Evolutionary conservation across 2,888 invertebrate species (phyloP), one percentile per base, ranked within the genome.

Genomic region (Hedya salicella): DNA sequence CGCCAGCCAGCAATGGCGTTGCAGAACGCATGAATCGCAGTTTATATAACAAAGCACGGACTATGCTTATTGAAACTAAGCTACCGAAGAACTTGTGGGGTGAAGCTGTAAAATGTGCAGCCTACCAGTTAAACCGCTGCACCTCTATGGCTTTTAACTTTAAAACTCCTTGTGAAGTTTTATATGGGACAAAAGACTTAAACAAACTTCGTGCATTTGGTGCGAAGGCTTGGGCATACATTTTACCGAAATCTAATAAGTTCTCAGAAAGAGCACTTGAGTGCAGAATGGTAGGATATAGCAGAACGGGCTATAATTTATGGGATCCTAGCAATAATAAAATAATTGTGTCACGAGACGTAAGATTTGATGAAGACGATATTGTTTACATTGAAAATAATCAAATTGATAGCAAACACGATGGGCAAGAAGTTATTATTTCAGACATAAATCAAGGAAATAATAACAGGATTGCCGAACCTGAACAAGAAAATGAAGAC

Each of bases 11-110:
- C 14, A 57, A 57, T 32, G 46, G 57, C 3, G 32, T 46, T 2
- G 57, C 46, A 57, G 44, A 46, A 57, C n/a, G 57, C 16, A 57
- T 57, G 46, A 57, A 57, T 32, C 25, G 32, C 6, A 57, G 32
- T 44, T 46, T 57, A 46, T 46, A 57, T 1, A 32, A 46, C 17
- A 57, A 57, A 16, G 56, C 56, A 30, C 44, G 56, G n/a, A 14
- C 30, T 32, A 57, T 57, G 30, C 57, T 57, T 13, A 6, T 44
- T n/a, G 57, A 57, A 30, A 46, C 46, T 44, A 3, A 46, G 14
- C 30, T 46, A 13, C 44, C 57, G 3, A 57, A 46, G 9, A 44
- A 21, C n/a, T n/a, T 57, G 14, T 57, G 30, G 21, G 56, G 56
- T 19, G 57, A 16, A 13, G 46, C 9, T 11, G 16, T 19, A 21